These are phyloP conservation scores for Netelia virgata DNA, from an alignment of 2,888 invertebrate species.

Conservation along the genomic window DNA sequence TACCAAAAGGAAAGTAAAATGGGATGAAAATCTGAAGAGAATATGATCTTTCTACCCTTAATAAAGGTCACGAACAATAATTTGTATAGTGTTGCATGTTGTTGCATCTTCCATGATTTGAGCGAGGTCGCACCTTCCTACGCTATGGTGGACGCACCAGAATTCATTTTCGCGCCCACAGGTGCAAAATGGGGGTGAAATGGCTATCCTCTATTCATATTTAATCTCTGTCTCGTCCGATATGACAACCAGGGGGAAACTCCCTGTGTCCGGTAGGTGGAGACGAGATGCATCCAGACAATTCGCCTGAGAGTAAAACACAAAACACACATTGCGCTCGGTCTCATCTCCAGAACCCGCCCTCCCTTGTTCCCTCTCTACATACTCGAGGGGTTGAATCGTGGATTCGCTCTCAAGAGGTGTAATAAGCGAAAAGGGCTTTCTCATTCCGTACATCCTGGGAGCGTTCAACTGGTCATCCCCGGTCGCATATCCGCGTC, in stretches of 20 bases:
- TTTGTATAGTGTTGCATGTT: too few species aligned
- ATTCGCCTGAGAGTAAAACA: slow-evolving; percentile 80
- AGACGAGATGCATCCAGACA: slow-evolving; percentile 76
- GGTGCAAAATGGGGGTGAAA: not conserved
- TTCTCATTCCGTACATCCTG: slow-evolving; percentile 53
- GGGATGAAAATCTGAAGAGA: not conserved
- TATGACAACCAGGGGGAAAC: slow-evolving; percentile 26
- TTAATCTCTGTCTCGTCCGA: slow-evolving; percentile 2
- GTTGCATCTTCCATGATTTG: too few species aligned
- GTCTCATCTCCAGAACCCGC: slow-evolving; percentile 61
- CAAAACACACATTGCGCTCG: slow-evolving; percentile 73
- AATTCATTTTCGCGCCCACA: slow-evolving; percentile 26
- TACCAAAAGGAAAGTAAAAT: not conserved
- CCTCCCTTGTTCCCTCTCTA: slow-evolving; percentile 54
- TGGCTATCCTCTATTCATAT: slow-evolving; percentile 12
- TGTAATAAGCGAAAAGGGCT: slow-evolving; percentile 41
- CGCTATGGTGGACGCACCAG: not conserved
- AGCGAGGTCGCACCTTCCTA: too few species aligned
- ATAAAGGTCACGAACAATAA: not conserved
- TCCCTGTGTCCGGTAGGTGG: slow-evolving; percentile 39
- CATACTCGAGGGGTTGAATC: slow-evolving; percentile 52
- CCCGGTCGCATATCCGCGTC: slow-evolving; percentile 48
- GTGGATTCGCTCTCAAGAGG: slow-evolving; percentile 27
- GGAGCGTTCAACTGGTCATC: slow-evolving; percentile 54
- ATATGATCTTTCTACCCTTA: not conserved